Conservation (phyloP, 2,797 vertebrate genomes). For the Thunnus albacares region DNA sequence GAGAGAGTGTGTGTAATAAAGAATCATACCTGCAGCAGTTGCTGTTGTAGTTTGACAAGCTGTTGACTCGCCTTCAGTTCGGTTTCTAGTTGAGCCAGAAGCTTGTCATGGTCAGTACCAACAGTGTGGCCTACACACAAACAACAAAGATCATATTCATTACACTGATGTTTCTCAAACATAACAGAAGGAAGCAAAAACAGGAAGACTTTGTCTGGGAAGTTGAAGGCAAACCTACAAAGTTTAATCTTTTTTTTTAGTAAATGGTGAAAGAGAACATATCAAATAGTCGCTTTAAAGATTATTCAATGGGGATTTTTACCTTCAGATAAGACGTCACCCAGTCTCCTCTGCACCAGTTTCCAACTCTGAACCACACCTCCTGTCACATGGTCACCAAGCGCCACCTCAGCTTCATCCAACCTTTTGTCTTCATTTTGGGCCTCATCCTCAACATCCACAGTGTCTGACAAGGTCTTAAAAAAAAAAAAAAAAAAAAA, state of each 20-base stretch:
- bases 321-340: slow-evolving; percentile 68
- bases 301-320: background rate
- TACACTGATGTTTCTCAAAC: background rate
- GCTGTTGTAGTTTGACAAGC: slow-evolving; percentile 84
- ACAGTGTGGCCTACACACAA: slow-evolving; percentile 43
- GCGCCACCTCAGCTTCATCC: slow-evolving; percentile 70
- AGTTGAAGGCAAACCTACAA: background rate
- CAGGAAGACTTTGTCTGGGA: background rate
- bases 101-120: slow-evolving; percentile 86
- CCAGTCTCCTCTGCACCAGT: slow-evolving; percentile 78
- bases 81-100: slow-evolving; percentile 80
- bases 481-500: background rate
- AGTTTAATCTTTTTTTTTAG: background rate
- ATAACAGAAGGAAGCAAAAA: background rate
- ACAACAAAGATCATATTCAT: background rate
- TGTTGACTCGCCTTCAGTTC: slow-evolving; percentile 84
- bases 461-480: slow-evolving; percentile 58
- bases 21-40: slow-evolving; percentile 83
- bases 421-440: slow-evolving; percentile 52
- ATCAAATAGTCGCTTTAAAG: background rate
- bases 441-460: slow-evolving; percentile 29
- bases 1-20: background rate
- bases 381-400: slow-evolving; percentile 83
- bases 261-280: background rate
- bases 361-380: slow-evolving; percentile 85